Percentiles rank a stretch among this genome's conserved stretches.
Conservation (phyloP, 2,888 invertebrate species). For the Blomia tropicalis region DNA sequence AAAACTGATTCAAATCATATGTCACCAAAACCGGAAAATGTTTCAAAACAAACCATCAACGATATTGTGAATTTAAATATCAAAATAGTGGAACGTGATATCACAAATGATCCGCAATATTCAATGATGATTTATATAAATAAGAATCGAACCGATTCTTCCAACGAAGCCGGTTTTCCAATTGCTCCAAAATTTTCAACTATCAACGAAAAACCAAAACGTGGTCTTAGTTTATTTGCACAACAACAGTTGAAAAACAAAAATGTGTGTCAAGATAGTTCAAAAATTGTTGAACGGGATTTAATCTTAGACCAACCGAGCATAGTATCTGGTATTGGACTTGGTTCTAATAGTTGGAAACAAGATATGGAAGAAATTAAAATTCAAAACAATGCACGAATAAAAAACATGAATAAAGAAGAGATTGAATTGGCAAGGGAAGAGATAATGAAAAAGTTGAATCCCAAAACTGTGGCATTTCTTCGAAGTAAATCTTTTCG, state of each 20-base stretch:
- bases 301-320: not conserved
- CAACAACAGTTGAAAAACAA: not conserved
- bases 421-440: conserved; percentile 19
- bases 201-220: not conserved
- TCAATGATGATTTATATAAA: conserved; percentile 5
- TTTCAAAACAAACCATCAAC: not conserved
- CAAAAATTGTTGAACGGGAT: not conserved
- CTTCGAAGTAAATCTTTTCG: conserved; percentile 13
- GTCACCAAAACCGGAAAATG: not conserved
- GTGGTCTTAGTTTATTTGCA: conserved; percentile 18
- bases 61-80: not conserved
- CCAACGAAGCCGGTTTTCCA: not conserved
- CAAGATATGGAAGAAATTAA: conserved; percentile 13
- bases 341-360: conserved; percentile 17
- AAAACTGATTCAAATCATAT: not conserved
- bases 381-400: conserved; percentile 15
- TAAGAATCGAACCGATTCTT: not conserved
- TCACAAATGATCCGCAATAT: not conserved
- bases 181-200: not conserved
- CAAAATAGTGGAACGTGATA: conserved; percentile 5
- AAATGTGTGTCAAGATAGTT: not conserved
- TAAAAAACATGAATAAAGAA: conserved; percentile 18
- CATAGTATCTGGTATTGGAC: conserved; percentile 14
- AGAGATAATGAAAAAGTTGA: conserved; percentile 17
- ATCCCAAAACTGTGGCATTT: conserved; percentile 19